Conservation (phyloP, 2,113 vertebrate genomes). For the Periophthalmodon schlosseri region DNA sequence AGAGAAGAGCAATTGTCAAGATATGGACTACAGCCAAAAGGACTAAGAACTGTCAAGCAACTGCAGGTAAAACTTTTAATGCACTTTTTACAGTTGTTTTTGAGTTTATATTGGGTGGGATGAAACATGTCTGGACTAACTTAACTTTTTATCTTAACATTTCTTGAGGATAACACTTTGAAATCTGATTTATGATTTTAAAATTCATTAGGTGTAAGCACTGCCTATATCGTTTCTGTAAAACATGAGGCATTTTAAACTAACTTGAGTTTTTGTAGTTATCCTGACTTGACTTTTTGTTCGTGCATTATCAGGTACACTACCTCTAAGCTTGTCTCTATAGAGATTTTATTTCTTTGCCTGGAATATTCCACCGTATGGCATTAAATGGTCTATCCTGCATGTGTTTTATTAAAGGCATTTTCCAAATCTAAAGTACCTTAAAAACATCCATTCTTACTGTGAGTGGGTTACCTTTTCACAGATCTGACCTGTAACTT, state of each 20-base stretch:
- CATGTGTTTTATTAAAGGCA: too few relatives aligned
- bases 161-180: neutral
- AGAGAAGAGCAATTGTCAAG: constrained; percentile 36
- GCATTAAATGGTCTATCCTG: too few relatives aligned
- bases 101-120: neutral
- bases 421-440: too few relatives aligned
- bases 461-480: too few relatives aligned
- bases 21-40: constrained; percentile 57
- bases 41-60: constrained; percentile 13
- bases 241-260: neutral
- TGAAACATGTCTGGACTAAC: neutral
- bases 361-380: too few relatives aligned
- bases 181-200: neutral
- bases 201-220: neutral
- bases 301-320: too few relatives aligned
- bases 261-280: neutral
- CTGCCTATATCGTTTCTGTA: neutral
- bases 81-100: neutral
- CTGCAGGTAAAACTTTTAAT: constrained; percentile 50
- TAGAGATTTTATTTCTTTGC: too few relatives aligned
- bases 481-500: too few relatives aligned
- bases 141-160: neutral
- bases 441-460: too few relatives aligned
- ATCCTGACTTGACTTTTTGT: too few relatives aligned
- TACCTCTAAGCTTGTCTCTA: too few relatives aligned